A percentile compares a stretch with the other conserved stretches of the same genome.
phyloP scores from a whole-genome alignment of 2,113 vertebrate species.

The Baryphthengus martii region DNA sequence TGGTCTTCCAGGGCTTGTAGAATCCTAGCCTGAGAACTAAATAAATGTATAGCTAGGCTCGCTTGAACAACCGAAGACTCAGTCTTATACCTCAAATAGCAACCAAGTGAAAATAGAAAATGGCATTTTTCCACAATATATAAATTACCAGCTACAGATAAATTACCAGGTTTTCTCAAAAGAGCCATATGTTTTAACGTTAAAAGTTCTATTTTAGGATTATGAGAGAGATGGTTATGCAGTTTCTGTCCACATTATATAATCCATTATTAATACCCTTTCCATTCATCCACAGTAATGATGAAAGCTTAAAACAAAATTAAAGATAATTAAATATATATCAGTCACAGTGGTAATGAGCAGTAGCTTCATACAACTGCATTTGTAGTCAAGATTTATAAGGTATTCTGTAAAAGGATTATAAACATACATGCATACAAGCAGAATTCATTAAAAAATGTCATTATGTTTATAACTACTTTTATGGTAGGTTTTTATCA shows the following conservation, averaged over 20 bases:
- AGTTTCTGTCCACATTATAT: background rate
- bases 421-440: background rate
- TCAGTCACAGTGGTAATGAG: background rate
- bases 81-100: background rate
- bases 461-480: background rate
- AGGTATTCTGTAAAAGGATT: background rate
- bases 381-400: background rate
- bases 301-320: background rate
- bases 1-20: background rate
- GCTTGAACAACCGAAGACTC: background rate
- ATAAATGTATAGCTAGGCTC: background rate
- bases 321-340: background rate
- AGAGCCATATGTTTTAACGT: background rate
- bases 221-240: background rate
- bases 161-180: background rate
- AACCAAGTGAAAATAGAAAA: background rate
- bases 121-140: background rate
- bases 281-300: background rate
- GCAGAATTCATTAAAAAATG: background rate
- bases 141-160: background rate
- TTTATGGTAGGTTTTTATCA: background rate
- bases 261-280: background rate
- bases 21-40: background rate
- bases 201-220: background rate
- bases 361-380: background rate